Evolutionary conservation across 2,888 invertebrate species (phyloP).

Genomic region (Hanleya hanleyi): DNA sequence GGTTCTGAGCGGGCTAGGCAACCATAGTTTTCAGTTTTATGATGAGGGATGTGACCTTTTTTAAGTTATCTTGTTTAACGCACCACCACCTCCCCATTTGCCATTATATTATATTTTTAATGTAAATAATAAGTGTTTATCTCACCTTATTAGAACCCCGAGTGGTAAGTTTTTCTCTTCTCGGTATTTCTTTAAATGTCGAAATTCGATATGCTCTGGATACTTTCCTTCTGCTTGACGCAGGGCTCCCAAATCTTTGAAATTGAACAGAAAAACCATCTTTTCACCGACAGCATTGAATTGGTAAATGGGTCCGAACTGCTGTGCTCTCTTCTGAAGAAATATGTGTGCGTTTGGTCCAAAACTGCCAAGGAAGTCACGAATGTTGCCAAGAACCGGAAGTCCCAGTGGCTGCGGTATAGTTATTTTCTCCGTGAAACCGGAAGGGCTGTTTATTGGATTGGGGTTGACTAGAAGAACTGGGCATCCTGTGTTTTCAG

Average conservation of each 20-base stretch:
- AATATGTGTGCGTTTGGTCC: slow-evolving; percentile 37
- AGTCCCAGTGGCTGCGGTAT: slow-evolving; percentile 14
- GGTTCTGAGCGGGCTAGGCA: too few species aligned
- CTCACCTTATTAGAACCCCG: slow-evolving; percentile 42
- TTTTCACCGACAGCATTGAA: slow-evolving; percentile 34
- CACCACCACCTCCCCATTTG: too few species aligned
- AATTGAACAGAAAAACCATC: slow-evolving; percentile 41
- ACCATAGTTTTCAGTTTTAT: too few species aligned
- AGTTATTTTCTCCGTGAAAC: too few species aligned
- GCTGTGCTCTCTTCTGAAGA: slow-evolving; percentile 24
- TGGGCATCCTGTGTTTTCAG: too few species aligned
- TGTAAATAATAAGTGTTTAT: too few species aligned
- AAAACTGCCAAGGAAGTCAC: slow-evolving; percentile 35
- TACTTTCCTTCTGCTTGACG: slow-evolving; percentile 38
- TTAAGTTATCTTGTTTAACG: too few species aligned
- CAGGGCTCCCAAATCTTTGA: slow-evolving; percentile 33
- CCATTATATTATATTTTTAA: too few species aligned
- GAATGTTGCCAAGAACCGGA: slow-evolving; percentile 29
- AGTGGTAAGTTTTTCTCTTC: slow-evolving; percentile 34
- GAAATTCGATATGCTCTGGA: slow-evolving; percentile 43
- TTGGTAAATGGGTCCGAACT: slow-evolving; percentile 35
- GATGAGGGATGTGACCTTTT: too few species aligned
- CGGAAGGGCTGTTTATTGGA: too few species aligned
- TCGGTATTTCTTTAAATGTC: slow-evolving; percentile 37
- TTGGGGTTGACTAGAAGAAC: too few species aligned